Percentiles rank a stretch among this genome's conserved stretches.
Conservation (phyloP, 2,797 vertebrate species). For the Liasis olivaceus region DNA sequence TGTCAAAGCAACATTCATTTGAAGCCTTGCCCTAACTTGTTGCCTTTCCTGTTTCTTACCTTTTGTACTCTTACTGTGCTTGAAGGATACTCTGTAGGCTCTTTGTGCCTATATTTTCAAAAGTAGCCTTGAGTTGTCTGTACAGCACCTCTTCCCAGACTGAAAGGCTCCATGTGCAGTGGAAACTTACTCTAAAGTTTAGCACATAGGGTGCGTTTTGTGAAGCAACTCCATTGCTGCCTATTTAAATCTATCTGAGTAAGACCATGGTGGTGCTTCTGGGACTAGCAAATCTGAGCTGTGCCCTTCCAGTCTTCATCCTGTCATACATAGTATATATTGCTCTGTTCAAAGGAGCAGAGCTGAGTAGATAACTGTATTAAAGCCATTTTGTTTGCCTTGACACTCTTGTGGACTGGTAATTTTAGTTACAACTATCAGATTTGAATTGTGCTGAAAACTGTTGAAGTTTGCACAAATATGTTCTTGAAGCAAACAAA, state of each 20-base stretch:
- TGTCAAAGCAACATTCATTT: background rate
- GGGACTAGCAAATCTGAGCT: conserved; percentile 4
- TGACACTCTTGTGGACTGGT: conserved; percentile 57
- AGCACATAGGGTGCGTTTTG: background rate
- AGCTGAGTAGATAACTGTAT: conserved; percentile 26
- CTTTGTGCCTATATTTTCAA: background rate
- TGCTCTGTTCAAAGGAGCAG: conserved; percentile 55
- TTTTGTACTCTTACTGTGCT: background rate
- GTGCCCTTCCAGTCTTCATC: conserved; percentile 26
- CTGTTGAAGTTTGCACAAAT: conserved; percentile 51
- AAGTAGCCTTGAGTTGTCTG: conserved; percentile 4
- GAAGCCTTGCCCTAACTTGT: conserved; percentile 8
- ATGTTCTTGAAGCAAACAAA: conserved; percentile 56
- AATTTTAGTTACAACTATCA: conserved; percentile 70
- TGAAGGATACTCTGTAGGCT: background rate
- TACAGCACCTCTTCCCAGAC: background rate
- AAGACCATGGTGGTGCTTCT: background rate
- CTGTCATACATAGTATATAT: conserved; percentile 44
- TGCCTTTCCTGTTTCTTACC: conserved; percentile 16
- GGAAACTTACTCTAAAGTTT: conserved; percentile 2
- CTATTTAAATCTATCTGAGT: conserved; percentile 18
- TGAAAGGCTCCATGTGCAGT: background rate
- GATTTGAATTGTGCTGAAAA: conserved; percentile 55
- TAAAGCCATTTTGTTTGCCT: conserved; percentile 64
- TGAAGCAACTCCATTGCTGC: background rate